Evolutionary conservation across 2,888 invertebrate species (phyloP), one percentile per base, ranked within the genome.

Genomic region (Eurytoma californica): DNA sequence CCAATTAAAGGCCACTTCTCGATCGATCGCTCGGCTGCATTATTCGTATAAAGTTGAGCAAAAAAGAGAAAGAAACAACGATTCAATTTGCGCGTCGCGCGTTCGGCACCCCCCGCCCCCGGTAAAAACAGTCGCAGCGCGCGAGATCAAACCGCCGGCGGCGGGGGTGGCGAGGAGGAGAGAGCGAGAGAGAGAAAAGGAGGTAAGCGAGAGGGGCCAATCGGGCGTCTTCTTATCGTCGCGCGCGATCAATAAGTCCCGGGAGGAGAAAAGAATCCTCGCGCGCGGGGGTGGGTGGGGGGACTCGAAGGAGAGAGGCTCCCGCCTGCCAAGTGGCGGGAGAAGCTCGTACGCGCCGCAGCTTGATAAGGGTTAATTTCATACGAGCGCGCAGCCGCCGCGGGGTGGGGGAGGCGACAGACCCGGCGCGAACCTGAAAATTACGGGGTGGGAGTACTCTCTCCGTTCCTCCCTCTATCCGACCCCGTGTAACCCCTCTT

Each of bases 281-380:
- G 53, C 79, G 39, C 28, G 47, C 18, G 53, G 49, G 53, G 13
- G 16, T 2, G 58, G 30, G 1, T 5, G 30, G 18, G 58, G 14
- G 58, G 16, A 61, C 9, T 1, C 39, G 63, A 57, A 67, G 68
- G 74, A 65, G 70, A 73, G 51, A 57, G 53, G 51, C 39, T 47
- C 57, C 61, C 24, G 39, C 57, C 55, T 14, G 68, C 69, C 73
- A 69, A 82, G 83, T 80, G 80, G 83, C 78, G 80, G 65, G 79
- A 74, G 68, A 53, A 39, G 73, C 77, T 80, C 82, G 82, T 49
- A 20, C 49, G 39, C 47, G 58, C 18, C 30, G 58, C 72, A 39
- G 85, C 88, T 90, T 91, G 91, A 91, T 91, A 91, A 91, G 91
- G 90, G 91, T 91, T 91, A 91, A 91, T 91, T 90, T 91, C 89